Evolutionary conservation across 1,140 invertebrate species (phyloP), one percentile per base, ranked within the genome.

Genomic region (Neodiprion pinetum): DNA sequence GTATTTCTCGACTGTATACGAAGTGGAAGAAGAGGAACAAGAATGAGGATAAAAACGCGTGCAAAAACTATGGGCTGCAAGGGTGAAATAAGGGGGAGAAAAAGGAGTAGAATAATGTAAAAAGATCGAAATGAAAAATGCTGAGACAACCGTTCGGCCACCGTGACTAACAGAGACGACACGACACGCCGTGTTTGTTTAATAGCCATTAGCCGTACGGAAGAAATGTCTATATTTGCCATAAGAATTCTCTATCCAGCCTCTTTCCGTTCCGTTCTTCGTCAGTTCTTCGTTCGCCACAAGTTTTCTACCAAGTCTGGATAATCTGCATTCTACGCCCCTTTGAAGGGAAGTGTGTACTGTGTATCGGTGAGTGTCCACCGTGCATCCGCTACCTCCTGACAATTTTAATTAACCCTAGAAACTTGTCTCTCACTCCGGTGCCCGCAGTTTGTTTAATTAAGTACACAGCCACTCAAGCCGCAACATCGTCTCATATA

Each of bases 151-250:
- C 28, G 5, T 40, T 4, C 28, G 5, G 28, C 28, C 5, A 5
- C 28, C 28, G 5, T 40, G 28, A 40, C 28, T 40, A 61, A 61
- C 53, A 61, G 9, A 61, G 53, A 61, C 53, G 53, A 61, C 53
- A 40, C 53, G n/a, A 17, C 53, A 61, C 53, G 28, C 5, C 28
- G 28, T 61, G 53, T 61, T 61, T 61, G 53, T 61, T 61, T 61
- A 61, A 61, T 61, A 61, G 53, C 53, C 53, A 61, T 61, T 61
- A 61, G 53, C 53, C 53, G 53, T 8, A 9, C 5, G 9, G 53
- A 61, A 61, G 53, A 61, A 61, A 61, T 61, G 7, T 61, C 53
- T 61, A 61, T 61, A 61, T 61, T 61, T 61, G 53, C 53, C 53
- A 61, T 14, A 61, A 61, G 53, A 40, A 40, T 40, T 40, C 28